A percentile compares a stretch with the other conserved stretches of the same genome.
Evolutionary conservation across 2,113 vertebrate genomes (phyloP).

Genomic region (Diphyllodes magnificus): DNA sequence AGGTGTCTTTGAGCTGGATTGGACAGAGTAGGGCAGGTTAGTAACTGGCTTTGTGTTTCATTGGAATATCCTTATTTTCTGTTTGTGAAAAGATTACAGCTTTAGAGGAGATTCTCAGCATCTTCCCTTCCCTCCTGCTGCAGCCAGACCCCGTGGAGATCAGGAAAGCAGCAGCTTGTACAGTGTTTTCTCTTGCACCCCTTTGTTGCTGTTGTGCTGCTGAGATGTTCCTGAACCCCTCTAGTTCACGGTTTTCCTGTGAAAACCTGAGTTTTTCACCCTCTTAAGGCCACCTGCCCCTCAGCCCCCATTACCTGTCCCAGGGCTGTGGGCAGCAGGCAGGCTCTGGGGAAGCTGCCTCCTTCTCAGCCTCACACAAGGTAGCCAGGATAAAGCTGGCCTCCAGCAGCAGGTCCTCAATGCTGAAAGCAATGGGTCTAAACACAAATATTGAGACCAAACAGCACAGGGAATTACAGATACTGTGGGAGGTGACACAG

Average conservation of each 20-base stretch:
- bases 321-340: background rate
- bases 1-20: background rate
- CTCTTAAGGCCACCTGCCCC: background rate
- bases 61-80: background rate
- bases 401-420: constrained; percentile 83
- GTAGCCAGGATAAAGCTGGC: constrained; percentile 86
- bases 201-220: background rate
- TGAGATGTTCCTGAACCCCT: background rate
- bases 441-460: background rate
- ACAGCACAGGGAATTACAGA: background rate
- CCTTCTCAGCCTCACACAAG: constrained; percentile 63
- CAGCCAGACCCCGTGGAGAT: background rate
- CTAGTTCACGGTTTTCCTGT: accelerated
- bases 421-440: constrained; percentile 85
- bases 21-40: background rate
- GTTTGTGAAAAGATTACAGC: background rate
- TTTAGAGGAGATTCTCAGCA: background rate
- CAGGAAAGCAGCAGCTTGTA: background rate
- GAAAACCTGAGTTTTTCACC: background rate
- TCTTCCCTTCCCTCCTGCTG: background rate
- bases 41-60: background rate
- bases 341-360: constrained; percentile 44
- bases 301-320: constrained; percentile 35
- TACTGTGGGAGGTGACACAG: accelerated
- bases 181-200: accelerated